These are phyloP conservation scores for Solenopsis invicta DNA, from an alignment of 1,140 invertebrate genomes.

Conservation along the genomic window DNA sequence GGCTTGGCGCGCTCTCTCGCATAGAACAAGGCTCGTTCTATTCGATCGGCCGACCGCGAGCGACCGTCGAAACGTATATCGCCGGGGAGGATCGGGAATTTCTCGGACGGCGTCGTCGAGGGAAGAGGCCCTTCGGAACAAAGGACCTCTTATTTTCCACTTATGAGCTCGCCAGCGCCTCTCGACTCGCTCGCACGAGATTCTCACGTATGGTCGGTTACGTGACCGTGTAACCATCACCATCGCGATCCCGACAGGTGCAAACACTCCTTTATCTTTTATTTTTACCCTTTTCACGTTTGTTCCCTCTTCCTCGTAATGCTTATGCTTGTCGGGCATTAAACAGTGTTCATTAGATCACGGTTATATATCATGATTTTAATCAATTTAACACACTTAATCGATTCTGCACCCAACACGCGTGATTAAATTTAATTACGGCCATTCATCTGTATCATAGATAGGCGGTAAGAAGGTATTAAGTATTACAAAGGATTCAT, in stretches of 20 bases:
- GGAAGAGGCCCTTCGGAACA: constrained; percentile 78
- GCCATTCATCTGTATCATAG: no score
- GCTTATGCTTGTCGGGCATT: not conserved
- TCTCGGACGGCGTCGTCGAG: constrained; percentile 70
- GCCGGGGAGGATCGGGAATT: constrained; percentile 75
- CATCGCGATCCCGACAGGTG: constrained; percentile 80
- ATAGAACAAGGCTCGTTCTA: constrained; percentile 73
- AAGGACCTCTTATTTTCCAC: constrained; percentile 84
- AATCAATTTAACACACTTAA: constrained; percentile 35
- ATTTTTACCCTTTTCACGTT: constrained; percentile 5
- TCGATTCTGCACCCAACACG: constrained; percentile 13
- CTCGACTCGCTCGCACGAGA: constrained; percentile 71
- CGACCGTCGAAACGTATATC: constrained; percentile 69
- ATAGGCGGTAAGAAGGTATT: not conserved
- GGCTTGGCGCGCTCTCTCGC: constrained; percentile 52
- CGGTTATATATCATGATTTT: constrained; percentile 4
- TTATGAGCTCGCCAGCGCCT: constrained; percentile 77
- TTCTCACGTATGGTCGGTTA: constrained; percentile 81
- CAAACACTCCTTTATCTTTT: constrained; percentile 67
- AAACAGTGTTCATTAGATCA: not conserved
- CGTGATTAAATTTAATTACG: constrained; percentile 36
- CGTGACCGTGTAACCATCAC: constrained; percentile 78
- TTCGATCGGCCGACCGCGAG: constrained; percentile 52
- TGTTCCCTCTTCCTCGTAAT: not conserved
- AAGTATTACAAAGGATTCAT: not conserved